A percentile compares a stretch with the other conserved stretches of the same genome.
Evolutionary conservation across 2,797 vertebrate species (phyloP).

Genomic region (Etheostoma nigrum): DNA sequence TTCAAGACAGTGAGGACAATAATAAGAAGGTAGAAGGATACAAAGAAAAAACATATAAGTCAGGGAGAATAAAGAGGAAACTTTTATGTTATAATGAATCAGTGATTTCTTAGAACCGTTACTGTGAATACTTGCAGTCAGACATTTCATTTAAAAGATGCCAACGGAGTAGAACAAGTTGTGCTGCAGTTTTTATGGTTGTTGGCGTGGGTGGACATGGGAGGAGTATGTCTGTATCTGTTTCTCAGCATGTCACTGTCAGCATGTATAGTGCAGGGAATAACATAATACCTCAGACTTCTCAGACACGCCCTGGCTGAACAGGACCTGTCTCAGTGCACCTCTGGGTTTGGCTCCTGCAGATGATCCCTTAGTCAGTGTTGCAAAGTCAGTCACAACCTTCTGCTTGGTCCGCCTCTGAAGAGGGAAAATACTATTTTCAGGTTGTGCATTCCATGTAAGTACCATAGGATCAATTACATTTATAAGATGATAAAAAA

Average conservation of each 20-base stretch:
- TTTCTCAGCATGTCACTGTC: conserved; percentile 42
- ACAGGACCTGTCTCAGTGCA: conserved; percentile 78
- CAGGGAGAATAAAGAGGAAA: neutral
- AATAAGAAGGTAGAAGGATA: neutral
- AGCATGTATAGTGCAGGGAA: conserved; percentile 32
- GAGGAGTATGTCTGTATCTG: conserved; percentile 50
- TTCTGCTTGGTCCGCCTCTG: conserved; percentile 80
- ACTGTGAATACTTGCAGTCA: conserved; percentile 20
- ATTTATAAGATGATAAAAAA: neutral
- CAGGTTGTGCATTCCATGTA: neutral
- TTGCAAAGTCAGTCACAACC: conserved; percentile 76
- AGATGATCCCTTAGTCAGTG: conserved; percentile 72
- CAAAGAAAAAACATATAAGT: neutral
- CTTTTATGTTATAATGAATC: conserved; percentile 1
- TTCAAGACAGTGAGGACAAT: neutral
- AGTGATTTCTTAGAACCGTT: conserved; percentile 3
- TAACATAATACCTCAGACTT: conserved; percentile 76
- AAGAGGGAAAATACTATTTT: conserved; percentile 16
- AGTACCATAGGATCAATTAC: neutral
- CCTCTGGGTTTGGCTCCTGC: conserved; percentile 71
- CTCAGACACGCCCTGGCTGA: conserved; percentile 81
- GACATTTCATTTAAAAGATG: neutral
- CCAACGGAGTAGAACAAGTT: conserved; percentile 22
- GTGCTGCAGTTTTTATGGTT: conserved; percentile 10
- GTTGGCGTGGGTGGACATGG: conserved; percentile 11